A percentile compares a stretch with the other conserved stretches of the same genome.
Conservation (phyloP, 2,888 invertebrate species). For the Catocala fraxini region DNA sequence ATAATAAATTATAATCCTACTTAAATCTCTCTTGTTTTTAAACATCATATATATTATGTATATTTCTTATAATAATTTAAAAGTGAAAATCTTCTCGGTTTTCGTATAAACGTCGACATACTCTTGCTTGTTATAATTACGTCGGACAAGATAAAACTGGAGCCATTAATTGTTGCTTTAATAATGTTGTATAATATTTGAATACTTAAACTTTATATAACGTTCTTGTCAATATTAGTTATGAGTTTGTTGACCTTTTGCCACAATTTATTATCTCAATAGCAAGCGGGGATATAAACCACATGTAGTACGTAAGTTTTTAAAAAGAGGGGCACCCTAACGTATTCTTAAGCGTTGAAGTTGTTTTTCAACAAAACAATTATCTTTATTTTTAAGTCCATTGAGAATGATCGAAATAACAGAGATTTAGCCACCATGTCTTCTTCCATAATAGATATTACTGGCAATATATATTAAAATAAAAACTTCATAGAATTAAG, state of each 20-base stretch:
- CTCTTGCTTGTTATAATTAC: constrained; percentile 33
- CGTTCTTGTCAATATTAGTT: constrained; percentile 27
- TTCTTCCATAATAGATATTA: no score
- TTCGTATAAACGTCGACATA: constrained; percentile 24
- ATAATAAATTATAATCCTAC: constrained; percentile 22
- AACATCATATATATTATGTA: constrained; percentile 18
- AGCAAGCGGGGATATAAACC: not conserved
- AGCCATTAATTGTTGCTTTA: constrained; percentile 20
- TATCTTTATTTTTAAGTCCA: no score
- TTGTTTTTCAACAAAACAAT: no score
- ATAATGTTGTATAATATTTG: constrained; percentile 39
- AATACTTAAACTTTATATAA: constrained; percentile 40
- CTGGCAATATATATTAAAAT: no score
- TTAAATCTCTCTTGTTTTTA: constrained; percentile 32
- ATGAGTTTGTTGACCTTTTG: constrained; percentile 17
- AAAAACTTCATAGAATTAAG: no score
- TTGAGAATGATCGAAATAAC: no score
- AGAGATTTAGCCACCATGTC: no score
- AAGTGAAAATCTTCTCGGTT: constrained; percentile 39
- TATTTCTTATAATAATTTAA: constrained; percentile 10
- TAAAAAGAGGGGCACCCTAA: no score
- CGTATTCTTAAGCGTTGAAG: no score
- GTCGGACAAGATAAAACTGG: constrained; percentile 39
- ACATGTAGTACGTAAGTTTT: no score
- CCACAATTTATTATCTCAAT: constrained; percentile 6